Evolutionary conservation across 92 coral and sea anemone species (phyloP).

Genomic region (Parazoanthus darwini): DNA sequence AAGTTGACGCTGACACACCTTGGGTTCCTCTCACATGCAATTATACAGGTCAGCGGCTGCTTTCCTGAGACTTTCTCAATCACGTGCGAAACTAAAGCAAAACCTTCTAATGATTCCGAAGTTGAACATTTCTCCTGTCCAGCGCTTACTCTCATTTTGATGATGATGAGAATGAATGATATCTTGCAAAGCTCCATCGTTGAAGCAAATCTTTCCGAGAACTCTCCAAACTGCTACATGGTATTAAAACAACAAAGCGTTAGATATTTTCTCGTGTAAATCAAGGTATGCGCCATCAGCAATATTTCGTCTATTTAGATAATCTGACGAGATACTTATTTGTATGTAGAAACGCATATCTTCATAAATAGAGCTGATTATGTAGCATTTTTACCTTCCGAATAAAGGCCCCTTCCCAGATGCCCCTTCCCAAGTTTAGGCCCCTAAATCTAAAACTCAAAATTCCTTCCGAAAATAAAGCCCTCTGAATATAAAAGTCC

Average conservation of each 20-base stretch:
- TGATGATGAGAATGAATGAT: background rate
- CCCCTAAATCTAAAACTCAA: no score
- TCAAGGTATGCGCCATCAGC: no score
- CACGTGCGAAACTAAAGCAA: slow-evolving; percentile 8
- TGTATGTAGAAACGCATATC: no score
- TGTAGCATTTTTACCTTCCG: no score
- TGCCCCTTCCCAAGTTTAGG: no score
- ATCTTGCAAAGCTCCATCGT: background rate
- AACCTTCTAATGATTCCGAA: background rate
- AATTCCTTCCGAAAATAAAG: no score
- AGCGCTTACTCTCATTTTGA: slow-evolving; percentile 2
- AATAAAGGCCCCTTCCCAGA: no score
- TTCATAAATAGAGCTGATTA: no score
- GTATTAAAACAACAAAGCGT: background rate
- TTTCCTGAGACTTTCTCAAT: background rate
- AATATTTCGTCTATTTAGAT: no score
- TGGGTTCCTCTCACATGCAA: background rate
- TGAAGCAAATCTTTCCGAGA: background rate
- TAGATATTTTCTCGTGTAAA: background rate
- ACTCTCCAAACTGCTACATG: background rate
- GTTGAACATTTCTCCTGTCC: background rate
- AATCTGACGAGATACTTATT: no score
- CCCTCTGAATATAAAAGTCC: no score
- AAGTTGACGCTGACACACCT: slow-evolving; percentile 14
- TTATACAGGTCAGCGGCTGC: slow-evolving; percentile 7